Percentiles rank a stretch among this genome's conserved stretches.
Evolutionary conservation across 2,888 invertebrate species (phyloP).

Genomic region (Scrobipalpa atriplicella): DNA sequence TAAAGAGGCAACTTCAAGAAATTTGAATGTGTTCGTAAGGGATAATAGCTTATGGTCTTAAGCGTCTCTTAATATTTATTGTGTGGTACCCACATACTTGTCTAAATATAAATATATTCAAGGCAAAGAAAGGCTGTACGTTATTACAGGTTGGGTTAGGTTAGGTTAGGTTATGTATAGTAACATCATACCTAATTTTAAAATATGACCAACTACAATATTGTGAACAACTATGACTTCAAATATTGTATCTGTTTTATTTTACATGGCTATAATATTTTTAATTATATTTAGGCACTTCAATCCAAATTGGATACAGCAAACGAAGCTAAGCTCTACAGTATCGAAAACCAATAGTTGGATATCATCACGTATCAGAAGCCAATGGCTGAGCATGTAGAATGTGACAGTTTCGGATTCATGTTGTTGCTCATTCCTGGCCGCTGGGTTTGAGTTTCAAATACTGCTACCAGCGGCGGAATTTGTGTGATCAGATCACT

Average conservation of each 20-base stretch:
- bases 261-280: too few relatives aligned
- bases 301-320: background rate
- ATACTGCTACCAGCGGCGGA: slow-evolving; percentile 13
- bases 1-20: slow-evolving; percentile 53
- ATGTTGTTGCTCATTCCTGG: slow-evolving; percentile 17
- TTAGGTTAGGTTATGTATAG: too few relatives aligned
- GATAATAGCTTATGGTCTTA: slow-evolving; percentile 39
- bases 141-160: too few relatives aligned
- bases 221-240: too few relatives aligned
- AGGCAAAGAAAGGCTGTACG: too few relatives aligned
- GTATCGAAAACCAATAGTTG: slow-evolving; percentile 15
- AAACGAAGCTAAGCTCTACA: background rate
- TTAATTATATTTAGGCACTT: too few relatives aligned
- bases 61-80: slow-evolving; percentile 42
- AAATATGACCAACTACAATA: too few relatives aligned
- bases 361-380: background rate
- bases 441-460: slow-evolving; percentile 31
- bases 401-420: slow-evolving; percentile 23
- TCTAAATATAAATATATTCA: too few relatives aligned
- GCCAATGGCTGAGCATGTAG: slow-evolving; percentile 8
- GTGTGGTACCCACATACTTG: slow-evolving; percentile 33
- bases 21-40: slow-evolving; percentile 45
- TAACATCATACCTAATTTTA: too few relatives aligned
- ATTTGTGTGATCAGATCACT: background rate
- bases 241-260: too few relatives aligned